Percentiles rank a stretch among this genome's conserved stretches.
phyloP scores from a whole-genome alignment of 2,797 vertebrate genomes.

The Anomalospiza imberbis region DNA sequence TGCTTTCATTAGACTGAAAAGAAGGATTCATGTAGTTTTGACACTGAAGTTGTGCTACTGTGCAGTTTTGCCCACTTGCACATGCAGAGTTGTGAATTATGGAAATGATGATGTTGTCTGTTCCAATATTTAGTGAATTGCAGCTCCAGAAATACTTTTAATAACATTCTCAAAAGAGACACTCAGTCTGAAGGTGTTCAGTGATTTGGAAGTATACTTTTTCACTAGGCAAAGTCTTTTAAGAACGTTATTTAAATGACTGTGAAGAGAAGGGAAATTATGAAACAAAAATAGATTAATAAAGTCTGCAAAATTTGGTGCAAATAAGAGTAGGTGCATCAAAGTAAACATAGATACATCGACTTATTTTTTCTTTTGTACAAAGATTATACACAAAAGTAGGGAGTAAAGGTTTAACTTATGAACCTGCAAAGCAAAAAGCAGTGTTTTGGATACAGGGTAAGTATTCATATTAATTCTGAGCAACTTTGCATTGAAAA shows the following conservation, averaged over 20 bases:
- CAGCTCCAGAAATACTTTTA: neutral
- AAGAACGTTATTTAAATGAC: neutral
- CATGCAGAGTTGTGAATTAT: neutral
- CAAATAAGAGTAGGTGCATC: neutral
- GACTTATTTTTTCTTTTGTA: neutral
- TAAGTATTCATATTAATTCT: neutral
- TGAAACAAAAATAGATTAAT: neutral
- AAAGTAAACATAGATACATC: neutral
- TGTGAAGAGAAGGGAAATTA: neutral
- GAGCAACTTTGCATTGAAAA: neutral
- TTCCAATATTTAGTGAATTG: neutral
- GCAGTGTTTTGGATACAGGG: neutral
- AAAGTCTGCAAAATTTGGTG: neutral
- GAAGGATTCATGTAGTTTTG: neutral
- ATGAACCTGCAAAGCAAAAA: neutral
- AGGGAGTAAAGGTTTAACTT: neutral
- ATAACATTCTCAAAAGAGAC: neutral
- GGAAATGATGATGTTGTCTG: neutral
- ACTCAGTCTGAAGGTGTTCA: neutral
- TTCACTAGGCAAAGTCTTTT: neutral
- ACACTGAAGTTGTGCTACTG: neutral
- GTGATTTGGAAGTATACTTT: neutral
- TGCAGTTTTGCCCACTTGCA: neutral
- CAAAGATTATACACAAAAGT: neutral
- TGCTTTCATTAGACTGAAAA: slow-evolving; percentile 12